Evolutionary conservation across 2,888 invertebrate species (phyloP).

Genomic region (Drosophila neonasuta): DNA sequence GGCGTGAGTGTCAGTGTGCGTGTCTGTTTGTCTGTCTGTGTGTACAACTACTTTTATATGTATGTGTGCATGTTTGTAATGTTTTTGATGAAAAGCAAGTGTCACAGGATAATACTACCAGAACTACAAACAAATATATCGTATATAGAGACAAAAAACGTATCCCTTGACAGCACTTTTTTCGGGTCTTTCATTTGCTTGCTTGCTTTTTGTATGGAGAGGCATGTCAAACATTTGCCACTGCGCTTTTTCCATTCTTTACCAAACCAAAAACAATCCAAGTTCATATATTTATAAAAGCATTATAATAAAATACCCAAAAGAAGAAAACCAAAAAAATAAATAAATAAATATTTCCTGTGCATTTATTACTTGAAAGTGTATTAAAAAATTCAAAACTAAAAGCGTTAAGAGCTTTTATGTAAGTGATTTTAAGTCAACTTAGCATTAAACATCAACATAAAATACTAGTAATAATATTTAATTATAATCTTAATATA

Average conservation of each 20-base stretch:
- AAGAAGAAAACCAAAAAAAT: neutral
- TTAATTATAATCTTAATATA: conserved; percentile 9
- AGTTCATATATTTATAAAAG: conserved; percentile 20
- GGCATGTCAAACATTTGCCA: conserved; percentile 14
- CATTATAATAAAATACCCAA: conserved; percentile 17
- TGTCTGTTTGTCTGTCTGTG: conserved; percentile 19
- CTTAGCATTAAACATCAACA: conserved; percentile 39
- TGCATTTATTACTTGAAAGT: conserved; percentile 54
- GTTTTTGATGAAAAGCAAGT: conserved; percentile 9
- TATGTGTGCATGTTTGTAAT: conserved; percentile 30
- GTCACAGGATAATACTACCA: conserved; percentile 17
- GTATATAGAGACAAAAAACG: neutral
- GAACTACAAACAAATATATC: conserved; percentile 2
- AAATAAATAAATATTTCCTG: conserved; percentile 40
- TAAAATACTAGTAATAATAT: conserved; percentile 33
- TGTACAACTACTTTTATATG: conserved; percentile 42
- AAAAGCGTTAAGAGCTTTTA: conserved; percentile 56
- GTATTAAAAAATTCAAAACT: conserved; percentile 41
- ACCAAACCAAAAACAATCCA: conserved; percentile 10
- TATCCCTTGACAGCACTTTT: neutral
- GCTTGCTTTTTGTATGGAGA: conserved; percentile 20
- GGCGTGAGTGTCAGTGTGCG: conserved; percentile 1
- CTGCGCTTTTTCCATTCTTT: conserved; percentile 28
- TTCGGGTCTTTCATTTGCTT: conserved; percentile 40
- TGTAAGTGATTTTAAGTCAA: conserved; percentile 61